These are phyloP conservation scores for Drosophila asahinai DNA, from an alignment of 1,140 invertebrate genomes.

Conservation along the genomic window DNA sequence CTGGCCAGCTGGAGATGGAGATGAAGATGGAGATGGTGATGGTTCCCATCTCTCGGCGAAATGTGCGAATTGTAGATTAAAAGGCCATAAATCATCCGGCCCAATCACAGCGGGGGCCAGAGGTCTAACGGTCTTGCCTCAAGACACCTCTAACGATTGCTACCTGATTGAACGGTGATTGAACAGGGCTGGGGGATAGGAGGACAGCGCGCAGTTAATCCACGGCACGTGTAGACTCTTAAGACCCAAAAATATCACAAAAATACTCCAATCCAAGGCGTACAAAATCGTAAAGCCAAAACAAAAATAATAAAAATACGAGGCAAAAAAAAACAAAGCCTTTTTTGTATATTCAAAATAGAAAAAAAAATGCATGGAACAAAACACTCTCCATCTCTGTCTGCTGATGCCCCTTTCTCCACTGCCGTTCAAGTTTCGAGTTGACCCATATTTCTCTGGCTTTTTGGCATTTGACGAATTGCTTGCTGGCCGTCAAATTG, in stretches of 20 bases:
- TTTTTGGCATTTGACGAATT: conserved; percentile 45
- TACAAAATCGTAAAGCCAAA: conserved; percentile 22
- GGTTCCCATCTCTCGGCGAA: conserved; percentile 35
- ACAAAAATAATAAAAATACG: conserved; percentile 26
- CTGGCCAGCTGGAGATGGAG: conserved; percentile 8
- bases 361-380: conserved; percentile 19
- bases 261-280: conserved; percentile 31
- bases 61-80: conserved; percentile 57
- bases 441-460: conserved; percentile 39
- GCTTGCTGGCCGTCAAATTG: conserved; percentile 17
- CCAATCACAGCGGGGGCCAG: conserved; percentile 23
- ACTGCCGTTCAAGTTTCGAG: conserved; percentile 27
- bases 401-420: conserved; percentile 29
- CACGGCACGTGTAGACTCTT: conserved; percentile 78
- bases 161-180: conserved; percentile 25
- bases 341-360: conserved; percentile 5
- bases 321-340: conserved; percentile 8
- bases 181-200: conserved; percentile 24
- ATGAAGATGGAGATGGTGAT: conserved; percentile 5
- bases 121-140: conserved; percentile 56
- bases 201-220: conserved; percentile 53
- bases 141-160: conserved; percentile 34
- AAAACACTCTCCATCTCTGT: conserved; percentile 32
- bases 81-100: conserved; percentile 55
- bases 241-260: conserved; percentile 42